phyloP scores from a whole-genome alignment of 2,113 vertebrate species.

The Nannospalax galili region DNA sequence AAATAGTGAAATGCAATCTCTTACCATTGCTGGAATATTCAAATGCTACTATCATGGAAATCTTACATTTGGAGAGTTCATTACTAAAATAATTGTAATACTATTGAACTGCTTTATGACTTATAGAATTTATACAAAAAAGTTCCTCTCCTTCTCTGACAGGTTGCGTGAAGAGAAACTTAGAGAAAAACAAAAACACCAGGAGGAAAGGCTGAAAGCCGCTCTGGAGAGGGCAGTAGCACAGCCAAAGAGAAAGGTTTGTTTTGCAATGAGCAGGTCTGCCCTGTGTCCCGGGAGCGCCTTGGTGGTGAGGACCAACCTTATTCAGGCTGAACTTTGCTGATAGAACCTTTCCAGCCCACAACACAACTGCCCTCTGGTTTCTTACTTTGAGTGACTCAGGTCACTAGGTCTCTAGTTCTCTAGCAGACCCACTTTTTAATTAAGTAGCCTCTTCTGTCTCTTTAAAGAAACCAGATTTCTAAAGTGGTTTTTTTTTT shows the following conservation, averaged over 20 bases:
- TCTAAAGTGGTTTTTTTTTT: neutral
- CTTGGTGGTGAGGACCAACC: neutral
- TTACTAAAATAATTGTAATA: neutral
- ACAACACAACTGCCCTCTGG: neutral
- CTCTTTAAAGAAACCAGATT: slow-evolving; percentile 10
- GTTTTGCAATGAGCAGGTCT: too few relatives aligned
- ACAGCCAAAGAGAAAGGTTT: slow-evolving; percentile 82
- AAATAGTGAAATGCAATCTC: neutral
- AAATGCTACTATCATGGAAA: neutral
- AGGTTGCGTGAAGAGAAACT: slow-evolving; percentile 84
- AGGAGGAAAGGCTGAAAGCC: slow-evolving; percentile 80
- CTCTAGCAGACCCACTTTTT: neutral
- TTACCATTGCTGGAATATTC: neutral
- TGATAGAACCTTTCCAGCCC: neutral
- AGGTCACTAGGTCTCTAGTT: neutral
- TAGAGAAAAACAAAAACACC: slow-evolving; percentile 77
- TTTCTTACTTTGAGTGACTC: slow-evolving; percentile 20
- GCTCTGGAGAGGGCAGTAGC: slow-evolving; percentile 82
- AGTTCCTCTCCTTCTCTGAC: neutral
- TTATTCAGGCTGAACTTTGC: neutral
- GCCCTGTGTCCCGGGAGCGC: slow-evolving; percentile 16
- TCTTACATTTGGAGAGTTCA: neutral
- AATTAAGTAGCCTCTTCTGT: neutral
- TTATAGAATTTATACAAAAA: slow-evolving; percentile 40
- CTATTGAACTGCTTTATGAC: neutral